These are phyloP conservation scores for Pangasianodon gigas DNA, from an alignment of 2,113 vertebrate species.

Conservation along the genomic window DNA sequence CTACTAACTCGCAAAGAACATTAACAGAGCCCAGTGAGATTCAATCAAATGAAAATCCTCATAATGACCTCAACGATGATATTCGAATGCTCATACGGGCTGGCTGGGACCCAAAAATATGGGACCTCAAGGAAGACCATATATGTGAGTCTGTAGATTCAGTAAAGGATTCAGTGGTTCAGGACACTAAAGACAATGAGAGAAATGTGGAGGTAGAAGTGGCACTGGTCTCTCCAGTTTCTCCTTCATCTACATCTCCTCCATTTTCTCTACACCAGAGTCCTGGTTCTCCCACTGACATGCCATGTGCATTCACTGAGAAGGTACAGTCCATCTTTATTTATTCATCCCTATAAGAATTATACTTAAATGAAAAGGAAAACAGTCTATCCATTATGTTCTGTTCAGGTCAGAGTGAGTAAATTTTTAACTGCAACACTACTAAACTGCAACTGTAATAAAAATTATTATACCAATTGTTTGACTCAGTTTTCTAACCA, in stretches of 20 bases:
- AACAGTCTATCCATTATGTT: not conserved
- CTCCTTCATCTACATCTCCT: not conserved
- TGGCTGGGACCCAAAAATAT: constrained; percentile 12
- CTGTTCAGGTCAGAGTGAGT: not conserved
- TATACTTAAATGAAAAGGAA: not conserved
- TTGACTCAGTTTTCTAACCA: not conserved
- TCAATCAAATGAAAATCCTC: not conserved
- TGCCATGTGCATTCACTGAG: not conserved
- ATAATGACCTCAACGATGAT: constrained; percentile 12
- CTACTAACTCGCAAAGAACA: not conserved
- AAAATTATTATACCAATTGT: not conserved
- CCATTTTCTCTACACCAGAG: not conserved
- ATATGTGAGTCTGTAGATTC: constrained; percentile 21
- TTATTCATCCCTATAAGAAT: not conserved
- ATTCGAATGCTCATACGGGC: constrained; percentile 37
- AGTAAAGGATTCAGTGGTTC: not conserved
- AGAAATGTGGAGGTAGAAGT: not conserved
- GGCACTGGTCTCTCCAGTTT: not conserved
- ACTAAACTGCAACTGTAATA: not conserved
- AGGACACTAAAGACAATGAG: not conserved
- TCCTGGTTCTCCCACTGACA: not conserved
- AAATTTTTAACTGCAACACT: not conserved
- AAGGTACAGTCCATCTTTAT: constrained; percentile 20
- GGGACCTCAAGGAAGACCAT: not conserved
- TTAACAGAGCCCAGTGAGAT: not conserved